Conservation (phyloP, 2,888 invertebrate species). For the Lasioglossum malachurum region DNA sequence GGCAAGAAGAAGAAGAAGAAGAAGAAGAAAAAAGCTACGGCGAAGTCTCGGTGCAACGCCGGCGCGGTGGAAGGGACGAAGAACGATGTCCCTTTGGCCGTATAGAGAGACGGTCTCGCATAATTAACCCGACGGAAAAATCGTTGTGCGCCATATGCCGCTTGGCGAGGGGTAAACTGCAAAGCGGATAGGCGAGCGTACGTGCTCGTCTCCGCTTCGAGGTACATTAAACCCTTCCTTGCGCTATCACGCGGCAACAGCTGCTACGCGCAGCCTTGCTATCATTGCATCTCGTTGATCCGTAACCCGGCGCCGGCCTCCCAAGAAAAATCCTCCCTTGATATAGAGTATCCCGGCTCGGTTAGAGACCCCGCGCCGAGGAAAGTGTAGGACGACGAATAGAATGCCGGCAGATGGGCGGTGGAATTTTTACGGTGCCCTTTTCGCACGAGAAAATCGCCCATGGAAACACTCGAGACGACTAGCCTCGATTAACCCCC, state of each 20-base stretch:
- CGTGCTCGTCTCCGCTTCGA: conserved; percentile 68
- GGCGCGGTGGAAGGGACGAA: background rate
- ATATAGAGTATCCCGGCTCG: conserved; percentile 28
- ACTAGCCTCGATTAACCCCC: background rate
- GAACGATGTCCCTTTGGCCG: conserved; percentile 71
- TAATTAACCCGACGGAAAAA: conserved; percentile 80
- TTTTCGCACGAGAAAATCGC: background rate
- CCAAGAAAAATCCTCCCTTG: conserved; percentile 46
- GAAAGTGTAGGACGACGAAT: background rate
- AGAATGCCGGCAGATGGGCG: background rate
- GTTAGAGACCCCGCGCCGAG: background rate
- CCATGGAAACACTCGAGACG: background rate
- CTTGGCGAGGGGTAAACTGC: conserved; percentile 73
- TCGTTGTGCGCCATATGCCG: conserved; percentile 82
- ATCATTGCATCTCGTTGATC: conserved; percentile 76
- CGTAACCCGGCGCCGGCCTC: conserved; percentile 39
- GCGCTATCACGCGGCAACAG: conserved; percentile 82
- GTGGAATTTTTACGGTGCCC: background rate
- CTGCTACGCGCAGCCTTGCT: conserved; percentile 81
- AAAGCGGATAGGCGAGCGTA: conserved; percentile 70
- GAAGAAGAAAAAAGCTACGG: background rate
- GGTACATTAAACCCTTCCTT: conserved; percentile 77
- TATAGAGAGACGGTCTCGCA: conserved; percentile 73
- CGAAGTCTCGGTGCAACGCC: background rate
- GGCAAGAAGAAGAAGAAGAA: background rate